Conservation (phyloP, 1,140 invertebrate genomes). For the Aphidius gifuensis region DNA sequence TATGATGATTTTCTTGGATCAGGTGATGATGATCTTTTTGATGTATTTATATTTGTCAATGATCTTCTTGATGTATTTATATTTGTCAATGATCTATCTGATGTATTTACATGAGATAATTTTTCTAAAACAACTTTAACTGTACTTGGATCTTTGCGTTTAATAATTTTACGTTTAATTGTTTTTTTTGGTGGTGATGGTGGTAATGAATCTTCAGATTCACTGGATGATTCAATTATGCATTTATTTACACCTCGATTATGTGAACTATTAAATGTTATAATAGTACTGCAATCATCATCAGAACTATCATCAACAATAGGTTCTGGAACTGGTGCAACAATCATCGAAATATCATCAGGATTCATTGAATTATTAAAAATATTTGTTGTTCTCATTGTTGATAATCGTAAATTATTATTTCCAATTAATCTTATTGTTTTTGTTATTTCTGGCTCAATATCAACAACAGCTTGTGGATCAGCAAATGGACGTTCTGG, state of each 20-base stretch:
- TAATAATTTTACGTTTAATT: background rate
- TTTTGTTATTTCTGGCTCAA: constrained; percentile 32
- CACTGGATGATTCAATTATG: constrained; percentile 8
- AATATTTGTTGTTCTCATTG: background rate
- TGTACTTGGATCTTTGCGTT: constrained; percentile 35
- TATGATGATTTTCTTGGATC: background rate
- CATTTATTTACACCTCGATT: background rate
- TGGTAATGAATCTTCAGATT: constrained; percentile 9
- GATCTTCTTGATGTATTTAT: constrained; percentile 21
- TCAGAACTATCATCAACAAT: background rate
- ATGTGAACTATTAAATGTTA: background rate
- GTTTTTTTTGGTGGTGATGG: background rate
- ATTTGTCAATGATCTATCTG: constrained; percentile 17
- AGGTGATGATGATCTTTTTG: constrained; percentile 18
- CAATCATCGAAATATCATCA: no score
- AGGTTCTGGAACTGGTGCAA: no score
- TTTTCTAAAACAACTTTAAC: constrained; percentile 44
- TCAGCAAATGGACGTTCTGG: constrained; percentile 28
- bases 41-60: constrained; percentile 1
- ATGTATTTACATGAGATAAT: constrained; percentile 23
- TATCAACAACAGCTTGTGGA: background rate
- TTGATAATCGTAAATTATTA: background rate
- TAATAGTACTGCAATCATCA: background rate
- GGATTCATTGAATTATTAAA: background rate
- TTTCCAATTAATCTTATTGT: constrained; percentile 24